phyloP scores from a whole-genome alignment of 2,888 invertebrate genomes.

The Orthosia gracilis region DNA sequence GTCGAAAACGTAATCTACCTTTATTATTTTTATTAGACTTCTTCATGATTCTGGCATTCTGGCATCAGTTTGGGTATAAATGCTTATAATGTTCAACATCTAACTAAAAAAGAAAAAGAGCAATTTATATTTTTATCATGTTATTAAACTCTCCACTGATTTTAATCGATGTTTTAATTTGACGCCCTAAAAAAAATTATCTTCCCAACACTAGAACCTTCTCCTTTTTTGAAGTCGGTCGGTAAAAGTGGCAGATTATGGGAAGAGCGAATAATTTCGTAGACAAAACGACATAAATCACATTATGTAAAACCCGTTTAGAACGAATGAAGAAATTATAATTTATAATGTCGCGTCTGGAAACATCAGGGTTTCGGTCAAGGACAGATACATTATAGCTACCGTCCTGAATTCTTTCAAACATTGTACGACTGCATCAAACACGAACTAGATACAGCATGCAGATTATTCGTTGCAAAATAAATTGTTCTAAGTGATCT shows the following conservation, averaged over 20 bases:
- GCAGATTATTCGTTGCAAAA: conserved; percentile 29
- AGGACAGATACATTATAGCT: background rate
- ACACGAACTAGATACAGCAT: background rate
- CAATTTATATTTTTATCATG: no score
- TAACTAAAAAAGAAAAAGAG: no score
- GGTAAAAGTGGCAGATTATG: background rate
- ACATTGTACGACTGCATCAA: conserved; percentile 1
- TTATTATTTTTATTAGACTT: no score
- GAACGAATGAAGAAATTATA: conserved; percentile 18
- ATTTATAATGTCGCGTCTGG: conserved; percentile 17
- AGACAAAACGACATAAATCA: conserved; percentile 9
- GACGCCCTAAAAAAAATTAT: no score
- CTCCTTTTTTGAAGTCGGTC: no score
- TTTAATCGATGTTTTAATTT: no score
- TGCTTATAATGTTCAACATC: no score
- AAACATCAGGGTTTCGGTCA: background rate
- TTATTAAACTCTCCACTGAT: no score
- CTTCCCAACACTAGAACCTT: no score
- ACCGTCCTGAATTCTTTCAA: background rate
- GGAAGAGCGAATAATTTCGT: background rate
- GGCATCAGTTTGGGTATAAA: no score
- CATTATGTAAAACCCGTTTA: conserved; percentile 1
- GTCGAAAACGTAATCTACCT: no score
- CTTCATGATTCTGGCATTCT: no score
- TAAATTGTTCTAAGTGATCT: conserved; percentile 52